Conservation (phyloP, 2,113 vertebrate species). For the Planiliza haematocheilus region DNA sequence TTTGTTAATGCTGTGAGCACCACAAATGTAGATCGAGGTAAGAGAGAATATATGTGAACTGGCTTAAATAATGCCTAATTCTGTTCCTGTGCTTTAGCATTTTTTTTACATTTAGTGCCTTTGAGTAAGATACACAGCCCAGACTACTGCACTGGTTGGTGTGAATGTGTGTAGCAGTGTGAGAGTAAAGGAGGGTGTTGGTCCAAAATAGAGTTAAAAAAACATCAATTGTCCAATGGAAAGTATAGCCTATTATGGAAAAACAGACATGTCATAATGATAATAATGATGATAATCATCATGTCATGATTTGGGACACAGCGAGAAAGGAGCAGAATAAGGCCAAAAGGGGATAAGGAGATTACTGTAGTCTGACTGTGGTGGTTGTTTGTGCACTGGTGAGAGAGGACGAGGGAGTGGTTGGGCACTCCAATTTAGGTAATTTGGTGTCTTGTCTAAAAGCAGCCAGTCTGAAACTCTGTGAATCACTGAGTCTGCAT, state of each 20-base stretch:
- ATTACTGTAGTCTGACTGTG: slow-evolving; percentile 60
- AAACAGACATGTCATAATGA: slow-evolving; percentile 72
- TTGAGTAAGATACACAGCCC: not conserved
- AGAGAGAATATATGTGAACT: not conserved
- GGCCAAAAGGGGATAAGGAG: slow-evolving; percentile 63
- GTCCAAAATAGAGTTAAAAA: slow-evolving; percentile 52
- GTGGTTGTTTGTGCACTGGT: slow-evolving; percentile 31
- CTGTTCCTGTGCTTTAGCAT: not conserved
- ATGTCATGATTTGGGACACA: slow-evolving; percentile 40
- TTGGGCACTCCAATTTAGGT: slow-evolving; percentile 54
- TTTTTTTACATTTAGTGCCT: not conserved
- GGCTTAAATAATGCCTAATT: not conserved
- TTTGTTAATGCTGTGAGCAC: too few species aligned
- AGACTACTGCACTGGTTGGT: not conserved
- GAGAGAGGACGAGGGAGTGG: slow-evolving; percentile 12
- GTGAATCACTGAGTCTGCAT: slow-evolving; percentile 65
- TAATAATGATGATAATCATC: slow-evolving; percentile 70
- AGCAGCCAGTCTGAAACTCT: slow-evolving; percentile 58
- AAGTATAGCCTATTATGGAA: slow-evolving; percentile 61
- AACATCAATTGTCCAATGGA: slow-evolving; percentile 62
- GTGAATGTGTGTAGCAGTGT: slow-evolving; percentile 10
- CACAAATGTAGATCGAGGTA: too few species aligned
- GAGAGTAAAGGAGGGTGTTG: slow-evolving; percentile 35
- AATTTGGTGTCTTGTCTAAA: slow-evolving; percentile 73
- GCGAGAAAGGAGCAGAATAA: slow-evolving; percentile 69